Conservation (phyloP, 2,113 vertebrate genomes). For the Chaetops frenatus region DNA sequence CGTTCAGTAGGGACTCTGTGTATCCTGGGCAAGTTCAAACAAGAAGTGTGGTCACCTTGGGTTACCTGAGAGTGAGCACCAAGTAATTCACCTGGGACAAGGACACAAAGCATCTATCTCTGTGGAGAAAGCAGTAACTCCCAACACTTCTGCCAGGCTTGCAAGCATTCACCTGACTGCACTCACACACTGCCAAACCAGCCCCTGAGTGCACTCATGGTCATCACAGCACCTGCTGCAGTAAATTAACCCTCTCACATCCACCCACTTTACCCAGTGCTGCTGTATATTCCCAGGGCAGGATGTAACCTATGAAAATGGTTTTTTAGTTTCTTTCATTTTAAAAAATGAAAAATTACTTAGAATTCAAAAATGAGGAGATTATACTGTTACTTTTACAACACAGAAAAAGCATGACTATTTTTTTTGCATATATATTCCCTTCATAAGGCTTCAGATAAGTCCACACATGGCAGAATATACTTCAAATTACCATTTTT, state of each 20-base stretch:
- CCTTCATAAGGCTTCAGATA: background rate
- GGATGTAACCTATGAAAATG: background rate
- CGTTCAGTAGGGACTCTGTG: background rate
- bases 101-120: background rate
- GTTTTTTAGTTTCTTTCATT: background rate
- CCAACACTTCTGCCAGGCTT: background rate
- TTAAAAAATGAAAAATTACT: background rate
- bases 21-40: background rate
- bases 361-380: background rate
- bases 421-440: background rate
- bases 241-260: background rate
- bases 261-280: background rate
- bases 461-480: background rate
- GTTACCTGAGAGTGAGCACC: background rate
- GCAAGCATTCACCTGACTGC: background rate
- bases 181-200: background rate
- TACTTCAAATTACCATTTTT: background rate
- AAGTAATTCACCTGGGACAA: background rate
- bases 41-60: background rate
- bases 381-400: background rate
- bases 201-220: fast-evolving
- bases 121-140: background rate
- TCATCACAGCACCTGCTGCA: background rate
- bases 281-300: background rate
- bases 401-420: background rate